Evolutionary conservation across 92 coral and sea anemone genomes (phyloP).

Genomic region (Scolanthus callimorphus): DNA sequence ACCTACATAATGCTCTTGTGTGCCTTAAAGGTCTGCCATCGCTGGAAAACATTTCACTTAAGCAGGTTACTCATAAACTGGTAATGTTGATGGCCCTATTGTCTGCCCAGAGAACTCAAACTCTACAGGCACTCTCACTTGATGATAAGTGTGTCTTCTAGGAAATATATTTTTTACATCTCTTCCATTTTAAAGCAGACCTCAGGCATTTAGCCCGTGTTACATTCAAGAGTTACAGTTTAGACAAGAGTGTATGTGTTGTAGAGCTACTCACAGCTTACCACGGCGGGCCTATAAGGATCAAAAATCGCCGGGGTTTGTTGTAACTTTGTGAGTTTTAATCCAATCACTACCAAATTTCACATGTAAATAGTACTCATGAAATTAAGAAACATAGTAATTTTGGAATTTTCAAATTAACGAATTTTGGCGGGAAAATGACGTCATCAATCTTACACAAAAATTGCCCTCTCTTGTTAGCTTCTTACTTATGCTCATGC

Average conservation of each 20-base stretch:
- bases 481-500: no score
- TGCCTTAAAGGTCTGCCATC: constrained; percentile 20
- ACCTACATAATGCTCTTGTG: constrained; percentile 29
- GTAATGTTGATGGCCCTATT: constrained; percentile 41
- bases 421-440: no score
- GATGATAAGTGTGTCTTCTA: constrained; percentile 32
- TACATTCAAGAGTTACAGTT: constrained; percentile 16
- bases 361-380: no score
- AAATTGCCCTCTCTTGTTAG: no score
- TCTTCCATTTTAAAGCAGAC: constrained; percentile 37
- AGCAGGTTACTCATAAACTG: constrained; percentile 25
- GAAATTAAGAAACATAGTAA: no score
- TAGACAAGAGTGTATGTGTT: constrained; percentile 36
- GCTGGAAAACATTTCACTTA: constrained; percentile 20
- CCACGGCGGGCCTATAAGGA: no score
- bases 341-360: no score
- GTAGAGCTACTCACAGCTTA: no score
- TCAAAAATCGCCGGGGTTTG: no score
- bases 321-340: no score
- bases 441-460: no score
- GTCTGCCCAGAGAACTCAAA: constrained; percentile 49
- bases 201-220: constrained; percentile 43
- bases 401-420: no score
- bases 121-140: constrained; percentile 28
- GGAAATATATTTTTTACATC: constrained; percentile 20